Conservation (phyloP, 2,113 vertebrate species). For the Ariopsis seemanni region DNA sequence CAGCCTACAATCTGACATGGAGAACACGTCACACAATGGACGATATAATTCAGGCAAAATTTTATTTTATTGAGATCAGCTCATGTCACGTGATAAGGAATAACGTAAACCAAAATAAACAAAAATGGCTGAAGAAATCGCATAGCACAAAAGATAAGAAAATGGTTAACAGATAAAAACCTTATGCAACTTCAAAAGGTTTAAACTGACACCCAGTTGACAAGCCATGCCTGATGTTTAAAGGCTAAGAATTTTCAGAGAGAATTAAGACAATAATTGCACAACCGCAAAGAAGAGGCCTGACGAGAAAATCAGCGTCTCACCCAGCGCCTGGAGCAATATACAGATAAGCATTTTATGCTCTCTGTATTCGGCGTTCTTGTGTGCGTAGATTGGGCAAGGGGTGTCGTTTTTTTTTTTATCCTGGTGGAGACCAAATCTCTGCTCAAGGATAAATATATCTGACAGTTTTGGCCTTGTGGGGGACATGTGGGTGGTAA, state of each 20-base stretch:
- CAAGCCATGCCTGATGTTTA: neutral
- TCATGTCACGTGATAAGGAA: neutral
- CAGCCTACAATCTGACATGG: neutral
- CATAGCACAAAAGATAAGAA: neutral
- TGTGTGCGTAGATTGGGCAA: neutral
- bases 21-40: neutral
- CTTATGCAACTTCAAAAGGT: neutral
- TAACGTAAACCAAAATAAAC: neutral
- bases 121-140: neutral
- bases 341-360: neutral
- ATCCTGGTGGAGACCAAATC: neutral
- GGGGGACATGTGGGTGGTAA: neutral
- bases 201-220: conserved; percentile 11
- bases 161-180: neutral
- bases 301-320: conserved; percentile 47
- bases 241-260: neutral
- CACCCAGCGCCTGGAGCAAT: conserved; percentile 33
- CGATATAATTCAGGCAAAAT: neutral
- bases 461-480: neutral
- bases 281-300: conserved; percentile 27
- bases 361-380: too few species aligned
- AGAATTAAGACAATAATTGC: conserved; percentile 26
- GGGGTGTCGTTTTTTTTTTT: neutral
- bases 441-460: neutral
- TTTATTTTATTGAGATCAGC: neutral